Conservation (phyloP, 2,113 vertebrate genomes). For the Talpa occidentalis region DNA sequence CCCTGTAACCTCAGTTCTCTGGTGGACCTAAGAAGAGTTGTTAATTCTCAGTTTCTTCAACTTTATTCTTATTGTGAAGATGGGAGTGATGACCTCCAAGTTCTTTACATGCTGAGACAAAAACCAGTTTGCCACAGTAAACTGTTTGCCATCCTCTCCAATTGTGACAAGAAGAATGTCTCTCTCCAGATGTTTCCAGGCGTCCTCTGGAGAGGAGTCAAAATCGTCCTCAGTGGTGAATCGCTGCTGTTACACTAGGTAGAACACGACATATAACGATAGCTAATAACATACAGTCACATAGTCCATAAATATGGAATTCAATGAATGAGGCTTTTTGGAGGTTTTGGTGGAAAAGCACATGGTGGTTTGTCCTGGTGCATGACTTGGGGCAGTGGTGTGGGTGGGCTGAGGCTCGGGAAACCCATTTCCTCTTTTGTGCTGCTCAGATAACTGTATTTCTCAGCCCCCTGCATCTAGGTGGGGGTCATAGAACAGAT, state of each 20-base stretch:
- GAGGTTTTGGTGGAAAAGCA: background rate
- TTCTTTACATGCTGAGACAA: background rate
- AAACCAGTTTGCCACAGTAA: too few species aligned
- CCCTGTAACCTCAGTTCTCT: background rate
- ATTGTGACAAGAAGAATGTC: background rate
- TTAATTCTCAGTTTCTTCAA: slow-evolving; percentile 5
- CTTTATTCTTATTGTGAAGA: background rate
- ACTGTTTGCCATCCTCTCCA: background rate
- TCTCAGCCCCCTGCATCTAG: background rate
- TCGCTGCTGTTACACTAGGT: background rate
- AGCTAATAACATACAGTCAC: background rate
- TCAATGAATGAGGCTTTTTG: background rate
- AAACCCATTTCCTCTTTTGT: background rate
- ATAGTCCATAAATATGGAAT: background rate
- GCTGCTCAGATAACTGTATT: background rate
- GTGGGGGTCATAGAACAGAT: background rate
- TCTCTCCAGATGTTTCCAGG: background rate
- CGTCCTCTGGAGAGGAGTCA: background rate
- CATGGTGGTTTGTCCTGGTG: background rate
- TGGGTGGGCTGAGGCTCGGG: background rate
- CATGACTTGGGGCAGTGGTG: background rate
- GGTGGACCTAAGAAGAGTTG: background rate
- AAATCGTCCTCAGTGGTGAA: background rate
- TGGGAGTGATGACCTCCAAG: background rate
- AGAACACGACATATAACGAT: background rate